A percentile compares a stretch with the other conserved stretches of the same genome.
Conservation (phyloP, 2,113 vertebrate genomes). For the Vidua chalybeata region DNA sequence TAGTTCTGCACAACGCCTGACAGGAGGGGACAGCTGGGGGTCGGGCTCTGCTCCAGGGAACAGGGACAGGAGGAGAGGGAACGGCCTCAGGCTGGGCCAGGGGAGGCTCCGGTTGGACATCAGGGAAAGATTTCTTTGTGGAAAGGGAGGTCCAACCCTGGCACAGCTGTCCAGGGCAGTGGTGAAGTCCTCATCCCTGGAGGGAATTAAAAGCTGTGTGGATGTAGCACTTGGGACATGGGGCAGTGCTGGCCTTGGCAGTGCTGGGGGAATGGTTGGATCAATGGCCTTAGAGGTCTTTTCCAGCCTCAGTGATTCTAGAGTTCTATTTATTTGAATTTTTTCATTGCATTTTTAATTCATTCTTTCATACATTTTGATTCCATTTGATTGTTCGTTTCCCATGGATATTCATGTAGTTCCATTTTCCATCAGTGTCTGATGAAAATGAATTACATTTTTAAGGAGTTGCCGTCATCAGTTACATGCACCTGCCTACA, state of each 20-base stretch:
- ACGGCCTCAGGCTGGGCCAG: rapidly evolving
- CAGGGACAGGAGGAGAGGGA: background rate
- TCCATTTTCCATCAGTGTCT: background rate
- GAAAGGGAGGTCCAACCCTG: background rate
- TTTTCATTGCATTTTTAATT: background rate
- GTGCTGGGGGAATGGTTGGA: rapidly evolving
- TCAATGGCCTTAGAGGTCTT: background rate
- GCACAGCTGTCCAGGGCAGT: background rate
- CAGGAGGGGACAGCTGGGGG: background rate
- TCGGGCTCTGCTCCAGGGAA: background rate
- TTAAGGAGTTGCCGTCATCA: background rate
- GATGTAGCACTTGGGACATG: rapidly evolving
- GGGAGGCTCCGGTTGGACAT: rapidly evolving
- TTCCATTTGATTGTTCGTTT: background rate
- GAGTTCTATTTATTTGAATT: background rate
- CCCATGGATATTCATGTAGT: background rate
- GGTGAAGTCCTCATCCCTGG: background rate
- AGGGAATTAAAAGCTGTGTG: rapidly evolving
- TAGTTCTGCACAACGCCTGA: background rate
- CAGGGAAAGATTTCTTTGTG: background rate
- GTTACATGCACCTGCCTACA: background rate
- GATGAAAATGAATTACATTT: background rate
- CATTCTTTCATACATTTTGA: background rate
- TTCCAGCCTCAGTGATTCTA: background rate
- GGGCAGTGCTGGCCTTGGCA: background rate